A percentile compares a stretch with the other conserved stretches of the same genome.
phyloP scores from a whole-genome alignment of 2,113 vertebrate species.

The Rhabdomys dilectus region DNA sequence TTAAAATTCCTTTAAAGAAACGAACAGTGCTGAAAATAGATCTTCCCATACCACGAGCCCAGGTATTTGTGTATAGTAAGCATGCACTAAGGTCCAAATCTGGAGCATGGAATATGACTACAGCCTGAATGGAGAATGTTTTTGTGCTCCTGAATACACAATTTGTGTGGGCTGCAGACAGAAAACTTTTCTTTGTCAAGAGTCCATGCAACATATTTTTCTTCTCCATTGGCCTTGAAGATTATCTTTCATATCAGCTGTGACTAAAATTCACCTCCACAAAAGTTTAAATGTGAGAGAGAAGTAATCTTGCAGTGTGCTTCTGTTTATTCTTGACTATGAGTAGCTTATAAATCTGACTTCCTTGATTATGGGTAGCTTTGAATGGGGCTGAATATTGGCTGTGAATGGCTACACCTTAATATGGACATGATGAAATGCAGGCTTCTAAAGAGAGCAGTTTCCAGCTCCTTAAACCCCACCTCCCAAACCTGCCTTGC shows the following conservation, averaged over 20 bases:
- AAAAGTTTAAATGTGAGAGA: neutral
- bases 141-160: neutral
- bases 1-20: slow-evolving; percentile 26
- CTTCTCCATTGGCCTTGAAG: slow-evolving; percentile 12
- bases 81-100: neutral
- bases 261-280: neutral
- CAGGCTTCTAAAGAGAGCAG: neutral
- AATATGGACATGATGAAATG: neutral
- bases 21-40: neutral
- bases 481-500: neutral
- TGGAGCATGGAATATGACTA: neutral
- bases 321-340: neutral
- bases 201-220: neutral
- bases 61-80: neutral
- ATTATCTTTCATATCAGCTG: neutral
- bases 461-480: neutral
- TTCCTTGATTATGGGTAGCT: neutral
- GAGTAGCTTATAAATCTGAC: neutral
- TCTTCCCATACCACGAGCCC: neutral
- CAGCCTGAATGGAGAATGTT: neutral
- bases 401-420: neutral
- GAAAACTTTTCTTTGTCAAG: neutral
- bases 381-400: neutral
- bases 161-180: neutral
- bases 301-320: neutral